Evolutionary conservation across 2,797 vertebrate species (phyloP).

Genomic region (Pipistrellus nathusii): DNA sequence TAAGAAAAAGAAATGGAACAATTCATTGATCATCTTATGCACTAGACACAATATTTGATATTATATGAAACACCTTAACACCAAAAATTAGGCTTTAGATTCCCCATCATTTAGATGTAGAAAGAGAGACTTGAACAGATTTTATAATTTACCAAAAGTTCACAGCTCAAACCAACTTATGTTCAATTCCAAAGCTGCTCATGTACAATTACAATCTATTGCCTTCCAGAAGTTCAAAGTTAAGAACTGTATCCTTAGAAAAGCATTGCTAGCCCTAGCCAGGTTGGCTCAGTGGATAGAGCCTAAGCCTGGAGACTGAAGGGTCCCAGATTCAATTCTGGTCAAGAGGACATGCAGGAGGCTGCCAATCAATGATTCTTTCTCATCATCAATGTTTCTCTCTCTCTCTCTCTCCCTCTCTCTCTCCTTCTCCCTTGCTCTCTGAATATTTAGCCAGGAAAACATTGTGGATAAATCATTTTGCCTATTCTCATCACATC

Average conservation of each 20-base stretch:
- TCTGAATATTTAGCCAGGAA: background rate
- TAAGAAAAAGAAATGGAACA: background rate
- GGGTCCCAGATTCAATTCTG: too few relatives aligned
- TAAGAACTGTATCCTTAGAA: background rate
- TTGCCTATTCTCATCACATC: background rate
- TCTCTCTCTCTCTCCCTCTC: too few relatives aligned
- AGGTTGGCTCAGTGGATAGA: too few relatives aligned
- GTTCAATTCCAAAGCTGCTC: conserved; percentile 4
- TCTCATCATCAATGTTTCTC: too few relatives aligned
- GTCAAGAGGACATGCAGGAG: too few relatives aligned
- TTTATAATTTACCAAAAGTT: conserved; percentile 27
- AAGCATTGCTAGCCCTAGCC: background rate
- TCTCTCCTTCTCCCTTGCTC: too few relatives aligned
- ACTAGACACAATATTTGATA: background rate
- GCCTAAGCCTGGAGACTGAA: too few relatives aligned
- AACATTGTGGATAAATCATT: conserved; percentile 10
- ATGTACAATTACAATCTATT: background rate
- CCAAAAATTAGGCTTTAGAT: conserved; percentile 26
- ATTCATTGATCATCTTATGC: background rate
- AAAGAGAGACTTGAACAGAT: background rate
- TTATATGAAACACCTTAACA: background rate
- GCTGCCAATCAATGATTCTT: too few relatives aligned
- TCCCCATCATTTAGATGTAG: background rate
- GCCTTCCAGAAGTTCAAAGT: conserved; percentile 19
- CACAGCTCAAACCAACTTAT: background rate